Conservation (phyloP, 2,797 vertebrate genomes). For the Ispidina lecontei region DNA sequence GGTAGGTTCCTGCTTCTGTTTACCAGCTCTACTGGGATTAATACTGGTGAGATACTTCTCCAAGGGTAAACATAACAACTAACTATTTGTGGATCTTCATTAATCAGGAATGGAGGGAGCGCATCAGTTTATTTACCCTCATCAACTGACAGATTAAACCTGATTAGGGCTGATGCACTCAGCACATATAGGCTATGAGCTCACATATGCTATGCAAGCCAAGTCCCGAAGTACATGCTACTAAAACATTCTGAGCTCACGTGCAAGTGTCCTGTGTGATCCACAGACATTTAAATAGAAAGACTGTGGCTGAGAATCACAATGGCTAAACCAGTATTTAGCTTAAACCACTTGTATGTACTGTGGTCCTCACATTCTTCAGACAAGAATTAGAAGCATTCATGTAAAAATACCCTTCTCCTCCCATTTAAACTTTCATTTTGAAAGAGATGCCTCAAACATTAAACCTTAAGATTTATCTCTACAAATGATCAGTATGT, state of each 20-base stretch:
- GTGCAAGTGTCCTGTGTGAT: background rate
- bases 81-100: background rate
- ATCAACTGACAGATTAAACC: background rate
- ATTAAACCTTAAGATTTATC: background rate
- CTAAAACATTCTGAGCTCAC: background rate
- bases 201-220: background rate
- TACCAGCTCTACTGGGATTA: background rate
- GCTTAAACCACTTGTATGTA: background rate
- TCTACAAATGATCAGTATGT: background rate
- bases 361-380: background rate
- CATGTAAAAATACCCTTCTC: background rate
- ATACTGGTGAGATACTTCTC: background rate
- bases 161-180: background rate
- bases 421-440: background rate
- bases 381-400: background rate
- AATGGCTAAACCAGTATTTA: background rate
- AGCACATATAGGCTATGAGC: background rate
- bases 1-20: background rate
- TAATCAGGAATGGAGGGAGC: background rate
- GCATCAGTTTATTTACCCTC: background rate
- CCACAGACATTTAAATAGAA: background rate
- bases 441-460: background rate
- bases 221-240: background rate
- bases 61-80: background rate
- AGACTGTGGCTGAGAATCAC: background rate